Conservation (phyloP, 1,140 invertebrate genomes). For the Drosophila serrata region DNA sequence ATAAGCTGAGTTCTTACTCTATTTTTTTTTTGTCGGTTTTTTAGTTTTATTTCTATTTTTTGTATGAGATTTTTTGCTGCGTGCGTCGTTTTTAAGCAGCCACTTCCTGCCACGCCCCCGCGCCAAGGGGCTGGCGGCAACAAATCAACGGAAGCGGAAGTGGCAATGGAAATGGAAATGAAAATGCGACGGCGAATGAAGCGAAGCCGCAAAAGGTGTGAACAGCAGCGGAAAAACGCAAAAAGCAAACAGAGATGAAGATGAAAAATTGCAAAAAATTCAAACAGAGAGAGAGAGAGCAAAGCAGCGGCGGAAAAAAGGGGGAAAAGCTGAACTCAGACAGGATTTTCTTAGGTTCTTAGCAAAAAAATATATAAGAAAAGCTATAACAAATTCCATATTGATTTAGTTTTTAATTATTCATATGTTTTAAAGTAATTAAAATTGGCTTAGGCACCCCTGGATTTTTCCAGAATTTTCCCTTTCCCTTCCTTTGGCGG, state of each 20-base stretch:
- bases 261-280: slow-evolving; percentile 75
- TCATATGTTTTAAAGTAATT: background rate
- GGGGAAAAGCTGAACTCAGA: background rate
- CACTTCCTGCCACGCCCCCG: slow-evolving; percentile 71
- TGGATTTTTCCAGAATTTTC: background rate
- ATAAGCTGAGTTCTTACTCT: slow-evolving; percentile 35
- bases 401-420: background rate
- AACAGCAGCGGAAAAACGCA: slow-evolving; percentile 48
- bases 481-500: background rate
- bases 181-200: slow-evolving; percentile 66
- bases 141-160: slow-evolving; percentile 82
- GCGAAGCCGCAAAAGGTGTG: slow-evolving; percentile 66
- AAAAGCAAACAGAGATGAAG: slow-evolving; percentile 54
- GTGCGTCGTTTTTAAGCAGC: slow-evolving; percentile 75
- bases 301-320: slow-evolving; percentile 3
- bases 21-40: no score
- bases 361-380: background rate
- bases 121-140: slow-evolving; percentile 41
- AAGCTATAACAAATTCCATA: background rate
- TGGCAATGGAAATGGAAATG: slow-evolving; percentile 82
- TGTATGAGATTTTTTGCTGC: slow-evolving; percentile 44
- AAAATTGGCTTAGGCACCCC: background rate
- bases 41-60: background rate
- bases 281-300: slow-evolving; percentile 21
- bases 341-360: background rate